A percentile compares a stretch with the other conserved stretches of the same genome.
phyloP scores from a whole-genome alignment of 1,140 invertebrate species.

The Trissolcus basalis region DNA sequence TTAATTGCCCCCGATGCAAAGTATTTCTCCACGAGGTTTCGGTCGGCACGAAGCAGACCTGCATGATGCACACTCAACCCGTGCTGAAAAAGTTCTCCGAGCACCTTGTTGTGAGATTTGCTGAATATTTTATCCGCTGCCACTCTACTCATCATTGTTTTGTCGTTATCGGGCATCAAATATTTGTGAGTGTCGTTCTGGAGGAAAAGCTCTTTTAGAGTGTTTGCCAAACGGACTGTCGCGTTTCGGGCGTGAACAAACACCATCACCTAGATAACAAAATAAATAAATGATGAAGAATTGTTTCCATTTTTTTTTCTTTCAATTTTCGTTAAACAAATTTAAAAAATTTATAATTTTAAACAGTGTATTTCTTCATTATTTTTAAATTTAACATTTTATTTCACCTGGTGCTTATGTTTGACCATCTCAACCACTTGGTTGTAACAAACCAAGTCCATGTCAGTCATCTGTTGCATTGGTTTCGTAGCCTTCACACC shows the following conservation, averaged over 20 bases:
- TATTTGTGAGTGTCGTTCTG: conserved; percentile 83
- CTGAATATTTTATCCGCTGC: conserved; percentile 80
- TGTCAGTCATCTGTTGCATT: conserved; percentile 86
- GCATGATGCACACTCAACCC: conserved; percentile 98
- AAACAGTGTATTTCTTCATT: no score
- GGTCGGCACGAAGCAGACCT: conserved; percentile 91
- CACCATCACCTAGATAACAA: conserved; percentile 89
- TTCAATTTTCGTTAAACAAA: no score
- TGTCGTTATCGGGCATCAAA: conserved; percentile 82
- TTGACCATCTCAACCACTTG: conserved; percentile 92
- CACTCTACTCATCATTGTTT: conserved; percentile 66
- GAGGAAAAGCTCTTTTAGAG: conserved; percentile 85
- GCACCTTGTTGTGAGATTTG: conserved; percentile 85
- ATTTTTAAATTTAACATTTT: conserved; percentile 1
- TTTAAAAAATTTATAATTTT: no score
- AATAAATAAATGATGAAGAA: background rate
- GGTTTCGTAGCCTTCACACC: conserved; percentile 90
- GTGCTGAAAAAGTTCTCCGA: conserved; percentile 88
- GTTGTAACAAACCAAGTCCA: conserved; percentile 96
- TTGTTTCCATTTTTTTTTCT: no score
- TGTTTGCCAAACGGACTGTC: conserved; percentile 90
- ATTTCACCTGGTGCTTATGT: conserved; percentile 88
- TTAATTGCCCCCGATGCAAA: conserved; percentile 93
- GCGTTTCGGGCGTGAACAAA: conserved; percentile 99
- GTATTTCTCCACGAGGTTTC: conserved; percentile 90